These are phyloP conservation scores for Neotragus pygmaeus DNA, from an alignment of 2,113 vertebrate species.

Conservation along the genomic window DNA sequence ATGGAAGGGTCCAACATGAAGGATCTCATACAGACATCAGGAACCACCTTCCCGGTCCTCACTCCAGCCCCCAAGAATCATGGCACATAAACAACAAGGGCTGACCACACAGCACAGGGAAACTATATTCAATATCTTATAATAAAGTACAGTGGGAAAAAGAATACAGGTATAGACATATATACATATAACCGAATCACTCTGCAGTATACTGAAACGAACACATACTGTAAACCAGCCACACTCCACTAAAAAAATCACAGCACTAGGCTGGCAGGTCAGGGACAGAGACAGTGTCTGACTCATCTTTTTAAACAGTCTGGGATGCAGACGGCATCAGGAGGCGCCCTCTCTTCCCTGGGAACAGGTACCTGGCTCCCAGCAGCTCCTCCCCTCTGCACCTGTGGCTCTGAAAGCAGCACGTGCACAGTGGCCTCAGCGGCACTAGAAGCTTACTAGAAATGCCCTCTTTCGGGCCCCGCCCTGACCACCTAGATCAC, in stretches of 20 bases:
- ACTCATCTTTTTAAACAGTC: neutral
- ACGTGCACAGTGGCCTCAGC: neutral
- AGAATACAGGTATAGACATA: neutral
- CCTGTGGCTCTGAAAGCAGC: neutral
- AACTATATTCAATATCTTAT: neutral
- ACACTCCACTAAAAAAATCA: neutral
- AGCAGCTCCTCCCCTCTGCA: neutral
- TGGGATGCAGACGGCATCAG: neutral
- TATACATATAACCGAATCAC: rapidly evolving
- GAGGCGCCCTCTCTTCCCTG: neutral
- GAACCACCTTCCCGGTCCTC: neutral
- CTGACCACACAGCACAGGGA: neutral
- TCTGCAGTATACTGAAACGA: neutral
- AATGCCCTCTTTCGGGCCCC: neutral
- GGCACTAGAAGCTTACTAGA: neutral
- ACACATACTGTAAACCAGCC: neutral
- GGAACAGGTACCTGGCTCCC: neutral
- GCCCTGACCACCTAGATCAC: neutral
- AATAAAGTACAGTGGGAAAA: neutral
- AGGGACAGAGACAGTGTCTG: neutral
- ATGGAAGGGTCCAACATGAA: neutral
- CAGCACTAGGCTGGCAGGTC: neutral
- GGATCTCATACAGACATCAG: neutral
- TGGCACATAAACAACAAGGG: neutral
- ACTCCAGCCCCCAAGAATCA: neutral